These are phyloP conservation scores for Magallana gigas DNA, from an alignment of 1,140 invertebrate species.

Conservation along the genomic window DNA sequence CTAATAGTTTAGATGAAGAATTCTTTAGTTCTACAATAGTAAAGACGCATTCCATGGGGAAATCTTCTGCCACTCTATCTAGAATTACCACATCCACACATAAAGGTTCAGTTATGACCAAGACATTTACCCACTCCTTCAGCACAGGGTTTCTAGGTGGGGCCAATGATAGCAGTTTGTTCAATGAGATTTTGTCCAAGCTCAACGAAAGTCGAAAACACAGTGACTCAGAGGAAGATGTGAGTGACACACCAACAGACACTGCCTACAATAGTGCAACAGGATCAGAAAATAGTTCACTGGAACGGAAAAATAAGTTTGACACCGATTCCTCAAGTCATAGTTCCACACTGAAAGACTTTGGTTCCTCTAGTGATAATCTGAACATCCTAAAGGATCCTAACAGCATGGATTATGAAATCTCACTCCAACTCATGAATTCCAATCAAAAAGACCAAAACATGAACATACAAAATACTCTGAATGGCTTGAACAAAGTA, in stretches of 20 bases:
- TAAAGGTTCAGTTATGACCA: conserved; percentile 16
- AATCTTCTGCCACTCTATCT: neutral
- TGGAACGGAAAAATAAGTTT: conserved; percentile 50
- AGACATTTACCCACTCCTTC: conserved; percentile 35
- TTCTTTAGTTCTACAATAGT: conserved; percentile 36
- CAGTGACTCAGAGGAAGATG: neutral
- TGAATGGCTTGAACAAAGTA: neutral
- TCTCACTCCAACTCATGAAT: neutral
- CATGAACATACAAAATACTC: neutral
- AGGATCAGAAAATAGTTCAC: conserved; percentile 58
- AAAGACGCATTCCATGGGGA: neutral
- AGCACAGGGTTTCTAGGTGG: neutral
- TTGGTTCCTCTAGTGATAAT: neutral
- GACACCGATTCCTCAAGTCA: conserved; percentile 47
- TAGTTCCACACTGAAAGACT: conserved; percentile 45
- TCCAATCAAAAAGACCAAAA: neutral
- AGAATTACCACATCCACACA: neutral
- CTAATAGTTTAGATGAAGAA: conserved; percentile 16
- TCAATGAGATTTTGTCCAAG: conserved; percentile 53
- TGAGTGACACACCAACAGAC: conserved; percentile 36
- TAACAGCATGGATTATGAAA: conserved; percentile 10
- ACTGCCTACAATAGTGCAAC: conserved; percentile 57
- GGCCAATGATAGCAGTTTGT: conserved; percentile 42
- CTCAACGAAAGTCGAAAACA: conserved; percentile 45
- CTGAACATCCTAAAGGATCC: neutral